Evolutionary conservation across 2,113 vertebrate species (phyloP), one percentile per base, ranked within the genome.

Genomic region (Sitta europaea): DNA sequence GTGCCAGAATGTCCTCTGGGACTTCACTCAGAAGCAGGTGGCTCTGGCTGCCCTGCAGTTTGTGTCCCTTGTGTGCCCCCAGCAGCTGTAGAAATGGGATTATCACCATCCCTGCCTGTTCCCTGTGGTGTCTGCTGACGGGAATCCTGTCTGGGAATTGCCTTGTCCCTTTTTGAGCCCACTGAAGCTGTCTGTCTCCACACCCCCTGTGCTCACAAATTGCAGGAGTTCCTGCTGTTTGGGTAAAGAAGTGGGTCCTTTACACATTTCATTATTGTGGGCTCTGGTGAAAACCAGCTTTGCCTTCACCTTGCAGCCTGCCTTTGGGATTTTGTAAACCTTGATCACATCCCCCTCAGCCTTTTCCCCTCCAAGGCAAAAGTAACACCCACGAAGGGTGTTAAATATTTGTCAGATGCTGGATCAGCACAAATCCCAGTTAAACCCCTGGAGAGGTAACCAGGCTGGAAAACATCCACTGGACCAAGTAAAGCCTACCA

Each of bases 91-190:
- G 65, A 38, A 63, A 38, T 35, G 57, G 55, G 36, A 31, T 74
- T 73, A 33, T 2, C 0, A 2, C 1, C 38, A 11, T 51, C 47
- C 18, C 61, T 70, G 24, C 45, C 55, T 78, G 5, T 53, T 86
- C n/a, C 22, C 23, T 0, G 0, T 2, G 2, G 15, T 55, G 36
- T 43, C 31, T 61, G 42, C 51, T 61, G 57, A 21, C 12, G 18
- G 31, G 15, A 12, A 28, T 77, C 7, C 71, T 35, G 13, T 7
- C 51, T 3, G 13, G 51, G n/a, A 70, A 28, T 21, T 51, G 18
- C 27, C 58, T 45, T 40, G 12, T 33, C 31, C 24, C 6, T 66
- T 75, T 74, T 0, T 57, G 36, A 70, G 23, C 28, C 25, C 28
- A 27, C 40, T 2, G 3, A 70, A 77, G 31, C 36, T 31, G 24